Conservation (phyloP, 2,797 vertebrate species). For the Lophotriccus pileatus region DNA sequence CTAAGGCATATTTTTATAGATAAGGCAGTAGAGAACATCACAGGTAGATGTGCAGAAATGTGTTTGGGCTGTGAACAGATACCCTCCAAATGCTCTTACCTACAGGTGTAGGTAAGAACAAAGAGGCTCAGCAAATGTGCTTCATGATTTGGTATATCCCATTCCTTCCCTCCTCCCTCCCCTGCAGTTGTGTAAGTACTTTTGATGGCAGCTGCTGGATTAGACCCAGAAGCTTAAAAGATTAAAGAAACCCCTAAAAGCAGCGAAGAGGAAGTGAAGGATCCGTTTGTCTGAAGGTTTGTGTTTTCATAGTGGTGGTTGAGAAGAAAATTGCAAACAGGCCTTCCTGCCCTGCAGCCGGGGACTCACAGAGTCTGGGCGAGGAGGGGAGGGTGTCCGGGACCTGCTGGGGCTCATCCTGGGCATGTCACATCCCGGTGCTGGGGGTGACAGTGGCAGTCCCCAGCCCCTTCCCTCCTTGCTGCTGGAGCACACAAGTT, state of each 20-base stretch:
- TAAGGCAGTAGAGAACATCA: not conserved
- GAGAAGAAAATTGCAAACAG: constrained; percentile 78
- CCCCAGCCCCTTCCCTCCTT: not conserved
- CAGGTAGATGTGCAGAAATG: not conserved
- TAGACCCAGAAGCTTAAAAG: constrained; percentile 81
- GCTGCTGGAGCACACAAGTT: not conserved
- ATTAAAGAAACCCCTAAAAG: constrained; percentile 83
- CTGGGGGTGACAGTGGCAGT: fast-evolving
- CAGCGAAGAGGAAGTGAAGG: constrained; percentile 74
- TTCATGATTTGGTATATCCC: constrained; percentile 30
- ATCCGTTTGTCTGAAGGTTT: constrained; percentile 69
- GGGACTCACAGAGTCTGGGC: not conserved
- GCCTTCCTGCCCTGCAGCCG: constrained; percentile 65
- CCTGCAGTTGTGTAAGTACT: constrained; percentile 71
- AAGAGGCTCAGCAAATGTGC: constrained; percentile 22
- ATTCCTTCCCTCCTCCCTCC: constrained; percentile 49
- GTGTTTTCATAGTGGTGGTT: constrained; percentile 68
- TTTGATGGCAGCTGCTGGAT: constrained; percentile 76
- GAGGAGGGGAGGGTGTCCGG: not conserved
- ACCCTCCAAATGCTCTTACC: not conserved
- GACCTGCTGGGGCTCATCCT: not conserved
- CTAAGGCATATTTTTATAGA: not conserved
- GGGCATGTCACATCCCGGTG: not conserved
- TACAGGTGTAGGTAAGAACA: not conserved
- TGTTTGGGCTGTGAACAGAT: not conserved